Base-by-base conservation (phyloP, 2,113 vertebrate species). In the Lathamus discolor region DNA sequence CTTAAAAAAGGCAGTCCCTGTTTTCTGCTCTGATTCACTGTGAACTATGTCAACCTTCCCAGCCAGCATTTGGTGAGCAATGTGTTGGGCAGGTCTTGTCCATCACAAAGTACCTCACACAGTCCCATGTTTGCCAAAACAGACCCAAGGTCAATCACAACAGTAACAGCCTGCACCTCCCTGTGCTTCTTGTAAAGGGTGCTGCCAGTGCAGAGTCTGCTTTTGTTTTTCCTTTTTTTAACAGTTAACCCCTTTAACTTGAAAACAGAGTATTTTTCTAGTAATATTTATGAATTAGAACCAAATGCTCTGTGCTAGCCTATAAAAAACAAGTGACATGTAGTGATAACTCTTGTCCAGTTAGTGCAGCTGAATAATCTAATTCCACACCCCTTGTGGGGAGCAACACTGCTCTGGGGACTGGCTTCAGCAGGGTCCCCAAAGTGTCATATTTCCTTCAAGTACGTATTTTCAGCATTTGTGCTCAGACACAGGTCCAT, bases 1-100 rank as follows among this genome's bases (percentile, higher is more conserved):
- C 51, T 92, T 79, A 55, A 39, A 81, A 83, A 88, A 90, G 29
- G 35, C 66, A 81, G 24, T 43, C 90, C 92, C 68, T 25, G 43
- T 88, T 86, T 95, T 94, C 92, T 92, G 85, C 92, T 91, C 93
- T 88, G 69, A 79, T 91, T 96, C 91, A 91, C 69, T 2, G 2
- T 52, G 80, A 93, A 69, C 88, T 84, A n/a, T 52, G 31, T 84
- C 35, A 64, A n/a, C 66, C 57, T 74, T 63, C 73, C 80, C 69
- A 66, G 48, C 3, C 62, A 79, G 66, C 15, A 52, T 66, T 86
- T 73, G 69, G 76, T 75, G 62, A 86, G 33, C 57, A 52, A n/a
- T 11, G 66, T 62, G n/a, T 52, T 64, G 73, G 27, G 48, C 35
- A 81, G 25, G 28, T 80, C 66, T 79, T 79, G 83, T 24, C 86